Conservation (phyloP, 2,113 vertebrate species). For the Probosciger aterrimus region DNA sequence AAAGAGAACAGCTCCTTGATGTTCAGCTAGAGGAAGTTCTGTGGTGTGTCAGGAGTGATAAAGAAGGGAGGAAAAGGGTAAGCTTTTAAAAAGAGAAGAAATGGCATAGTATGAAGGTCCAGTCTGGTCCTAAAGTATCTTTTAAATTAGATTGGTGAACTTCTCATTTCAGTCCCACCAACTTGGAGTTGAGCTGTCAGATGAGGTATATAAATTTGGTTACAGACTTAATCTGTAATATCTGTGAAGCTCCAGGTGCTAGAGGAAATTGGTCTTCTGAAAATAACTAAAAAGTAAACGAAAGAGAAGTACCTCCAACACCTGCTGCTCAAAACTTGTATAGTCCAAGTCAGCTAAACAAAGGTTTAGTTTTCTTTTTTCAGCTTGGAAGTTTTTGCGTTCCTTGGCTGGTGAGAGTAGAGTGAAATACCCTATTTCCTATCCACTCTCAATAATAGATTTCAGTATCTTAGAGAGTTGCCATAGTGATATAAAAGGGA, state of each 20-base stretch:
- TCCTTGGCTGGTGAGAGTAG: not conserved
- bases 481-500: constrained; percentile 52
- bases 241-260: not conserved
- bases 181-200: not conserved
- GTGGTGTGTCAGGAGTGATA: not conserved
- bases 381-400: not conserved
- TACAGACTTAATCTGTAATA: not conserved
- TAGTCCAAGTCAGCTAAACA: not conserved
- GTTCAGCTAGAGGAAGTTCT: not conserved
- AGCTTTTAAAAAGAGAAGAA: not conserved
- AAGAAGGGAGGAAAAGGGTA: not conserved
- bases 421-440: not conserved
- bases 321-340: not conserved
- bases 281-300: not conserved
- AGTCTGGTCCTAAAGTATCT: not conserved
- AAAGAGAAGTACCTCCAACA: not conserved
- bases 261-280: not conserved
- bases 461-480: constrained; percentile 38
- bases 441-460: not conserved
- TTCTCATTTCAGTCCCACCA: not conserved
- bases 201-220: not conserved
- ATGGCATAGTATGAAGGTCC: not conserved
- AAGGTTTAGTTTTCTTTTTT: not conserved
- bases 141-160: not conserved
- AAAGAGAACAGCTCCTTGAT: not conserved